A percentile compares a stretch with the other conserved stretches of the same genome.
Evolutionary conservation across 2,888 invertebrate genomes (phyloP).

Genomic region (Vannuccia rotundouncinata): DNA sequence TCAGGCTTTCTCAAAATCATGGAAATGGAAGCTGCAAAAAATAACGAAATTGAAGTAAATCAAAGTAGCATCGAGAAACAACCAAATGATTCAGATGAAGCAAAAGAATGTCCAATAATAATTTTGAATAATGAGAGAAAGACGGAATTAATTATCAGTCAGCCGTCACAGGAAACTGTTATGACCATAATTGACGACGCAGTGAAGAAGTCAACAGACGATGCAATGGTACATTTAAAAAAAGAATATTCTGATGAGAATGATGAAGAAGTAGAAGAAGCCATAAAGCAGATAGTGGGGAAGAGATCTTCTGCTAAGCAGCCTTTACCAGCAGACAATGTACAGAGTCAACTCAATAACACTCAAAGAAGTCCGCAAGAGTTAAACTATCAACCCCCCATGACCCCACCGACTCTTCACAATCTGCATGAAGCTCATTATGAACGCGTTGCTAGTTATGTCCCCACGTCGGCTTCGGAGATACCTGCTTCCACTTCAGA

Average conservation of each 20-base stretch:
- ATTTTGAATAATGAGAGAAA: neutral
- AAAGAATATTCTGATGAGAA: too few species aligned
- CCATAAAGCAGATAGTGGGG: neutral
- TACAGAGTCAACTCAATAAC: neutral
- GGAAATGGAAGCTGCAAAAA: neutral
- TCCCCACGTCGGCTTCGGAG: neutral
- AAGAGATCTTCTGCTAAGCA: neutral
- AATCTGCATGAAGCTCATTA: neutral
- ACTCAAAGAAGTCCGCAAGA: neutral
- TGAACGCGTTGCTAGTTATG: neutral
- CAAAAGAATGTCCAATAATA: neutral
- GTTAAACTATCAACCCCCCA: constrained; percentile 10
- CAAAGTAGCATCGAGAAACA: neutral
- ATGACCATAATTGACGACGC: too few species aligned
- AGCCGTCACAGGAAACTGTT: neutral
- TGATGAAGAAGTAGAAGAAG: neutral
- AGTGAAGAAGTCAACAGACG: too few species aligned
- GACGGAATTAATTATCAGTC: neutral
- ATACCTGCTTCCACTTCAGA: neutral
- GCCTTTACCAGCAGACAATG: neutral
- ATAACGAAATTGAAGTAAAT: neutral
- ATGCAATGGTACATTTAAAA: too few species aligned
- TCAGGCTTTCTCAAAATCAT: neutral
- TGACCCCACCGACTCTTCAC: neutral
- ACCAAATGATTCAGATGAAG: neutral